Conservation (phyloP, 2,797 vertebrate genomes). For the Merluccius polli region DNA sequence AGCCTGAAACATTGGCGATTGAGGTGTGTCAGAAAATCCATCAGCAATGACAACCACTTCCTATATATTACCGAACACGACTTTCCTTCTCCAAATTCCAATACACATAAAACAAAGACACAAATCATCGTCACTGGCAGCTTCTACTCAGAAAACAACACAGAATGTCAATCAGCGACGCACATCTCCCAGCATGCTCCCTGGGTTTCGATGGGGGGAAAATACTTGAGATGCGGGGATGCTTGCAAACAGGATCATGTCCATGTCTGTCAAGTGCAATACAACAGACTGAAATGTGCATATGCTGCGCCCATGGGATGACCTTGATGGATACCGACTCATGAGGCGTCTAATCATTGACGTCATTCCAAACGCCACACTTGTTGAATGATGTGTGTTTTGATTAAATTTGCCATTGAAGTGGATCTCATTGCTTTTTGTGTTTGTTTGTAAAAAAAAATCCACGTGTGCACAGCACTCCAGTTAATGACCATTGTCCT, state of each 20-base stretch:
- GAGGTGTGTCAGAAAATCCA: constrained; percentile 11
- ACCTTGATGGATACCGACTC: constrained; percentile 15
- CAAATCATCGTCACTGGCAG: background rate
- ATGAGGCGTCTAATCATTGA: constrained; percentile 16
- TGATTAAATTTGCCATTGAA: background rate
- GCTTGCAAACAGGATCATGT: constrained; percentile 30
- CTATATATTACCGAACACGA: background rate
- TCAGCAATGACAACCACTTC: background rate
- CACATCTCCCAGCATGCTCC: constrained; percentile 25
- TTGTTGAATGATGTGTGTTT: no score
- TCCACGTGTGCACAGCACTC: background rate
- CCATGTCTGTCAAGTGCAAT: constrained; percentile 34
- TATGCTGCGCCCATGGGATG: constrained; percentile 22
- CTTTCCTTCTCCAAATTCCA: constrained; percentile 3
- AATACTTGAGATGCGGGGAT: background rate
- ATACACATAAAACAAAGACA: background rate
- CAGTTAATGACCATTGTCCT: background rate
- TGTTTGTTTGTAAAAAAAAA: background rate
- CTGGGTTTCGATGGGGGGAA: background rate
- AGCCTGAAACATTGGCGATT: background rate
- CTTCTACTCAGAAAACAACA: constrained; percentile 14
- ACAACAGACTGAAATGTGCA: constrained; percentile 40
- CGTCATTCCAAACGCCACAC: background rate
- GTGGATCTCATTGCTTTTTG: background rate
- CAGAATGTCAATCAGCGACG: constrained; percentile 14